phyloP scores from a whole-genome alignment of 2,888 invertebrate genomes.

The Atethmia centrago region DNA sequence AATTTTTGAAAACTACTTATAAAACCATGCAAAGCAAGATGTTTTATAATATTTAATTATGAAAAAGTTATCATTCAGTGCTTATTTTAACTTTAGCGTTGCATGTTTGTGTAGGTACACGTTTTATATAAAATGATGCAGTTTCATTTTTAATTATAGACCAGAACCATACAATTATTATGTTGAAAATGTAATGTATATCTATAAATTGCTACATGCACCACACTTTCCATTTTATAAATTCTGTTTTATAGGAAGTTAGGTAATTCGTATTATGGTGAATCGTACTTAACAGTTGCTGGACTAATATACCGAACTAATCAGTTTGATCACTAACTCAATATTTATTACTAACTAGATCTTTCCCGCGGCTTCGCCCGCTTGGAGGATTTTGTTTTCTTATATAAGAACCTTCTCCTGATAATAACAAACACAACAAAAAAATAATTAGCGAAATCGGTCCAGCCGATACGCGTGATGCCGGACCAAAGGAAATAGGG shows the following conservation, averaged over 20 bases:
- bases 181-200: not conserved
- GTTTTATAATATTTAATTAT: not conserved
- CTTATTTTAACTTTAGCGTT: not conserved
- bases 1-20: slow-evolving; percentile 10
- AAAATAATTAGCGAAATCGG: too few relatives aligned
- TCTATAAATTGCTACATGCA: not conserved
- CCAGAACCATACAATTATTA: not conserved
- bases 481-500: too few relatives aligned
- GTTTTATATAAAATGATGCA: not conserved
- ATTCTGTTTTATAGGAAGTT: slow-evolving; percentile 14
- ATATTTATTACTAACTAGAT: not conserved
- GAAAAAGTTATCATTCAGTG: not conserved
- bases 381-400: too few relatives aligned
- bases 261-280: not conserved
- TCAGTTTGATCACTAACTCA: not conserved
- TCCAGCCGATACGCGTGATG: too few relatives aligned
- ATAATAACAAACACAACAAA: too few relatives aligned
- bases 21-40: not conserved
- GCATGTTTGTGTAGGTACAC: not conserved
- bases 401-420: too few relatives aligned
- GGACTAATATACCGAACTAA: too few relatives aligned
- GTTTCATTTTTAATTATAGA: not conserved
- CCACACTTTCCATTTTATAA: slow-evolving; percentile 13
- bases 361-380: too few relatives aligned
- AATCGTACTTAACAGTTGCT: not conserved